Conservation (phyloP, 2,797 vertebrate genomes). For the Cichlasoma orientale region DNA sequence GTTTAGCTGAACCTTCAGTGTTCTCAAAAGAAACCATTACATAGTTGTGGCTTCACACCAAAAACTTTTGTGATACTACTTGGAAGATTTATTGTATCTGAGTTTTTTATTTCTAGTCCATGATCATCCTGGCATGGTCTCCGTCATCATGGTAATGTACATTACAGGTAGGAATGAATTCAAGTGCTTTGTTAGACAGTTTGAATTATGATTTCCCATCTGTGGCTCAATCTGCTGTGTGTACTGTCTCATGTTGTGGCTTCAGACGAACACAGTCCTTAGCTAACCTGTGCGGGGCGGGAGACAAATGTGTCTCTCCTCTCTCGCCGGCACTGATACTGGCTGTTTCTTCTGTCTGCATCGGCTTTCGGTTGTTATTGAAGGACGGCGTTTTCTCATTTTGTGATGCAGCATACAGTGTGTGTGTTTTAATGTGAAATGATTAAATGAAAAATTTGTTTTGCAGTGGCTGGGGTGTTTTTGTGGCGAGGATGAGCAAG, state of each 20-base stretch:
- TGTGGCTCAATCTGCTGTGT: slow-evolving; percentile 70
- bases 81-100: slow-evolving; percentile 36
- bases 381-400: slow-evolving; percentile 67
- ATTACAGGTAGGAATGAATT: slow-evolving; percentile 73
- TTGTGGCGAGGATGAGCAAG: slow-evolving; percentile 13
- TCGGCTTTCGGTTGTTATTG: slow-evolving; percentile 65
- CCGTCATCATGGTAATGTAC: slow-evolving; percentile 48
- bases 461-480: slow-evolving; percentile 62
- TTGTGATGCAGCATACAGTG: slow-evolving; percentile 74
- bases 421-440: slow-evolving; percentile 82
- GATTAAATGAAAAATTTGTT: slow-evolving; percentile 77
- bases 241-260: slow-evolving; percentile 69
- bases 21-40: slow-evolving; percentile 25
- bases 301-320: slow-evolving; percentile 13
- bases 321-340: slow-evolving; percentile 14
- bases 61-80: slow-evolving; percentile 57
- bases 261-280: slow-evolving; percentile 51
- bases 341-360: slow-evolving; percentile 55
- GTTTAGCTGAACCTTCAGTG: slow-evolving; percentile 13
- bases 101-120: slow-evolving; percentile 37
- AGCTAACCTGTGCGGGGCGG: slow-evolving; percentile 12
- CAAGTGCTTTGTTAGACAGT: slow-evolving; percentile 67
- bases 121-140: slow-evolving; percentile 54
- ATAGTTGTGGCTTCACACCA: slow-evolving; percentile 60
- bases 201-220: slow-evolving; percentile 72